phyloP scores from a whole-genome alignment of 2,113 vertebrate species.

The Tyto alba region DNA sequence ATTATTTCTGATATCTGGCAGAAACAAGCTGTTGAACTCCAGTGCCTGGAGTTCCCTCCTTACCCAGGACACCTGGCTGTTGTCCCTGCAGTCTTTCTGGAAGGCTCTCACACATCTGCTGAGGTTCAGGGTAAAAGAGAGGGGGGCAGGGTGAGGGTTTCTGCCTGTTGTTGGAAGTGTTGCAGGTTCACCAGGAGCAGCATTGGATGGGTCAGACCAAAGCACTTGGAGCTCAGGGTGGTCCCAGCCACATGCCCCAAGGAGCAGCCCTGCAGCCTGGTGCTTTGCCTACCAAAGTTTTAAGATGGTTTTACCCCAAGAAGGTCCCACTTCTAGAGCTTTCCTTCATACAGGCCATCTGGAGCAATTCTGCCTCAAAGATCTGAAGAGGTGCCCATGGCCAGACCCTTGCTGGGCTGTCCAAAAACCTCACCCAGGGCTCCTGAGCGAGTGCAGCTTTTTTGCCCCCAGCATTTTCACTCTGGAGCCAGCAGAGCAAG shows the following conservation, averaged over 20 bases:
- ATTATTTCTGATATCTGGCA: not conserved
- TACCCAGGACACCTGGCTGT: not conserved
- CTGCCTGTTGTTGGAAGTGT: not conserved
- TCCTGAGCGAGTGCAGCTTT: not conserved
- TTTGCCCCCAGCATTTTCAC: not conserved
- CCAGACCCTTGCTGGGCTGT: not conserved
- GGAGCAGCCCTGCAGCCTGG: not conserved
- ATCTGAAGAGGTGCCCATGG: not conserved
- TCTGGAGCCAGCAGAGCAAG: not conserved
- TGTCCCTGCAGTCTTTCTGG: not conserved
- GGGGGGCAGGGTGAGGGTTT: not conserved
- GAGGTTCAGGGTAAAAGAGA: not conserved
- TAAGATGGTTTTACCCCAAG: not conserved
- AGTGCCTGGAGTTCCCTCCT: not conserved
- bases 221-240: fast-evolving
- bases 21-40: not conserved
- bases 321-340: not conserved
- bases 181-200: not conserved
- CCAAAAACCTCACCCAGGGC: not conserved
- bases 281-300: not conserved
- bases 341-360: not conserved
- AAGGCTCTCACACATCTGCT: not conserved
- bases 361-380: not conserved
- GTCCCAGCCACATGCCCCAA: not conserved
- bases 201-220: not conserved